phyloP scores from a whole-genome alignment of 2,888 invertebrate species.

The Drosophila birchii region DNA sequence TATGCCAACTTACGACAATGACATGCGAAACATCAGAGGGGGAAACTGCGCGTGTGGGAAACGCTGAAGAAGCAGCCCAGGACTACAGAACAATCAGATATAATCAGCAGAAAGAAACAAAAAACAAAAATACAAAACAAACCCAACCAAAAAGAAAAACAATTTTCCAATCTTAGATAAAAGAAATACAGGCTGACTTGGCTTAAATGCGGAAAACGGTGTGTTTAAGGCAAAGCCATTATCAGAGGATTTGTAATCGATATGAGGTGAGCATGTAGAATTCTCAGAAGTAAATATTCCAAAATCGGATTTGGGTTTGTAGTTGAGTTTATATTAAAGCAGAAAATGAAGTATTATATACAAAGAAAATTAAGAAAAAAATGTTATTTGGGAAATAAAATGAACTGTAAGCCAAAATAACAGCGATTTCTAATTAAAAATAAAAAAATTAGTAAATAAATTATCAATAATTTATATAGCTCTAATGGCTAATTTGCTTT shows the following conservation, averaged over 20 bases:
- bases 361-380: background rate
- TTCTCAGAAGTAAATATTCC: background rate
- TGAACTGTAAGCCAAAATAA: background rate
- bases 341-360: background rate
- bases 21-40: slow-evolving; percentile 46
- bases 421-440: background rate
- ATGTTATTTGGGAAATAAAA: too few species aligned
- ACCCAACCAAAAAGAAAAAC: slow-evolving; percentile 12
- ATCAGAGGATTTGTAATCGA: slow-evolving; percentile 14
- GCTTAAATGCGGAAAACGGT: slow-evolving; percentile 8
- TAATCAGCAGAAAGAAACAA: slow-evolving; percentile 19
- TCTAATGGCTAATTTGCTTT: too few species aligned
- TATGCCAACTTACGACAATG: slow-evolving; percentile 70
- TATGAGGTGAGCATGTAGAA: background rate
- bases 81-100: slow-evolving; percentile 39
- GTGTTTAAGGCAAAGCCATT: slow-evolving; percentile 6
- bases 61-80: slow-evolving; percentile 17
- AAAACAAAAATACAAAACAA: slow-evolving; percentile 5
- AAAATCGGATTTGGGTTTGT: background rate
- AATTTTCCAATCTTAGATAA: slow-evolving; percentile 38
- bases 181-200: slow-evolving; percentile 8
- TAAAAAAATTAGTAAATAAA: background rate
- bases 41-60: slow-evolving; percentile 22
- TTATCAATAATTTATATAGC: too few species aligned
- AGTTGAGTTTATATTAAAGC: background rate